Base-by-base conservation (phyloP, 35 echinoderm and acorn worm species). In the Strongylocentrotus purpuratus region DNA sequence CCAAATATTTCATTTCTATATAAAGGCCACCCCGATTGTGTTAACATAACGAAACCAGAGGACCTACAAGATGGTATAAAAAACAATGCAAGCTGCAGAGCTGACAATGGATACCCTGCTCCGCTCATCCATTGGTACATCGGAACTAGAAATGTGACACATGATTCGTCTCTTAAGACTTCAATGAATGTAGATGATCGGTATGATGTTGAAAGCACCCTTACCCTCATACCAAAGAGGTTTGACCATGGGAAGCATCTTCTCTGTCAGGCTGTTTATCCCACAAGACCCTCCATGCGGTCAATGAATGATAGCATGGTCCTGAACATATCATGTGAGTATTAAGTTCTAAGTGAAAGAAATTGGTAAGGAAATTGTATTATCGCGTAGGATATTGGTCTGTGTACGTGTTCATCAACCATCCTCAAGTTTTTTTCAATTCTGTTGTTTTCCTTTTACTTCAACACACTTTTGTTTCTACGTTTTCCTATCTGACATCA, bases 321-420 rank as follows among this genome's bases (percentile, higher is more conserved):
- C n/a, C 65, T 78, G 28, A 78, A 78, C 65, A 78, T 78, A 28
- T 78, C 65, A n/a, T 78, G 65, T 78, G 65, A 78, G 65, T 78
- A 78, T 78, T 8, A 0, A 71, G 28, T 50, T 50, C 6, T 41
- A 41, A 41, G 35, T 0, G 35, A 41, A 41, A 41, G 3, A 41
- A 41, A 0, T 41, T 41, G n/a, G n/a, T n/a, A n/a, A n/a, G n/a
- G n/a, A n/a, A n/a, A n/a, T n/a, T n/a, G n/a, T n/a, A n/a, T n/a
- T n/a, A n/a, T n/a, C n/a, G n/a, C 35, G 35, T 41, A 41, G 35
- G 35, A 1, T 41, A 41, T 1, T 41, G 35, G 35, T 41, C 35
- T 41, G 1, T 0, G 0, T 41, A 41, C 3, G 35, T 3, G 35
- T 41, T 41, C 35, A n/a, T n/a, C n/a, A n/a, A n/a, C n/a, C n/a